A percentile compares a stretch with the other conserved stretches of the same genome.
These are phyloP conservation scores for Spilarctia lutea DNA, from an alignment of 2,888 invertebrate genomes.

Conservation along the genomic window DNA sequence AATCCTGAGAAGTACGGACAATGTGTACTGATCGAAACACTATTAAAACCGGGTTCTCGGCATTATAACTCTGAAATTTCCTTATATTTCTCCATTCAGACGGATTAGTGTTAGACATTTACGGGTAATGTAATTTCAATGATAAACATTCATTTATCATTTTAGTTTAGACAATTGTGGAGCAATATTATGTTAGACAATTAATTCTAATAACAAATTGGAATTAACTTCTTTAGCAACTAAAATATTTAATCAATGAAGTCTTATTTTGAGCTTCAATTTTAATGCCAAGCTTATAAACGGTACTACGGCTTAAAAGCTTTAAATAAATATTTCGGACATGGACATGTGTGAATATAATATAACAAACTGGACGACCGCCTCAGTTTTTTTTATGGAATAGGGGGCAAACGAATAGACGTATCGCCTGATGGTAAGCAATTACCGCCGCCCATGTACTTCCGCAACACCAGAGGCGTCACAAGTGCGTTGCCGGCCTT, in stretches of 20 bases:
- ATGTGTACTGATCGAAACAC: background rate
- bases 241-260: too few species aligned
- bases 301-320: too few species aligned
- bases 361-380: too few species aligned
- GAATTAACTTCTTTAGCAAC: background rate
- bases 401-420: too few species aligned
- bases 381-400: too few species aligned
- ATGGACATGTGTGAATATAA: background rate
- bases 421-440: too few species aligned
- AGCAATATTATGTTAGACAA: background rate
- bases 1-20: background rate
- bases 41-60: background rate
- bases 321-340: too few species aligned
- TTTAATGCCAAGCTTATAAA: too few species aligned
- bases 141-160: background rate
- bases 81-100: background rate
- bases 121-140: background rate
- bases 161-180: background rate
- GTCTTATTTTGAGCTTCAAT: too few species aligned
- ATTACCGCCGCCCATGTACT: too few species aligned
- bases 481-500: too few species aligned
- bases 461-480: too few species aligned
- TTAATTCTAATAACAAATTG: background rate
- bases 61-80: background rate
- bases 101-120: background rate